Conservation (phyloP, 2,888 invertebrate genomes). For the Ariolimax columbianus region DNA sequence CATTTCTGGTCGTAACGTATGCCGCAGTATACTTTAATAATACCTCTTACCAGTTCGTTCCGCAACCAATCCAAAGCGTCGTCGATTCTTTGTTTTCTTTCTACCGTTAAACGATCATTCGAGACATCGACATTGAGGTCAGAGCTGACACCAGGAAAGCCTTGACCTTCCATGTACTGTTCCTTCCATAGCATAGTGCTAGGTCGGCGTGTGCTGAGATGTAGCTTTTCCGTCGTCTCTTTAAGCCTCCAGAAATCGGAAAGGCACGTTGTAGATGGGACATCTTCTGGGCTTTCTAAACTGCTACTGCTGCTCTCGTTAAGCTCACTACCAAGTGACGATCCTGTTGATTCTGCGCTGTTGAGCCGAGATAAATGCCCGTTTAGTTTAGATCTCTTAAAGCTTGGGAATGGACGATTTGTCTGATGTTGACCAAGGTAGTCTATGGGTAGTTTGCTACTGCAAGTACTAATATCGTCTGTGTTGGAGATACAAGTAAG, state of each 20-base stretch:
- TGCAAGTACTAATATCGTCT: background rate
- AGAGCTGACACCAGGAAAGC: background rate
- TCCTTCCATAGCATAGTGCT: slow-evolving; percentile 69
- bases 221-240: slow-evolving; percentile 64
- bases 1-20: no score
- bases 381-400: background rate
- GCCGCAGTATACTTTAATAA: no score
- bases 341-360: background rate
- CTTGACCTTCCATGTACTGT: slow-evolving; percentile 60
- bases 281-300: background rate
- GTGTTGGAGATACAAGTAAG: background rate
- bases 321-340: background rate
- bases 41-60: slow-evolving; percentile 56
- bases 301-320: background rate
- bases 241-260: slow-evolving; percentile 60
- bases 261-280: background rate
- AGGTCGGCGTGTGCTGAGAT: slow-evolving; percentile 65
- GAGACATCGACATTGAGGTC: slow-evolving; percentile 10
- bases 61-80: slow-evolving; percentile 54
- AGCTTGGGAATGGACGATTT: background rate
- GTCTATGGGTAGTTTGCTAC: background rate
- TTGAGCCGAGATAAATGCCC: background rate
- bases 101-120: slow-evolving; percentile 52
- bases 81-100: slow-evolving; percentile 54
- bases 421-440: background rate